Evolutionary conservation across 1,140 invertebrate genomes (phyloP).

Genomic region (Apis laboriosa): DNA sequence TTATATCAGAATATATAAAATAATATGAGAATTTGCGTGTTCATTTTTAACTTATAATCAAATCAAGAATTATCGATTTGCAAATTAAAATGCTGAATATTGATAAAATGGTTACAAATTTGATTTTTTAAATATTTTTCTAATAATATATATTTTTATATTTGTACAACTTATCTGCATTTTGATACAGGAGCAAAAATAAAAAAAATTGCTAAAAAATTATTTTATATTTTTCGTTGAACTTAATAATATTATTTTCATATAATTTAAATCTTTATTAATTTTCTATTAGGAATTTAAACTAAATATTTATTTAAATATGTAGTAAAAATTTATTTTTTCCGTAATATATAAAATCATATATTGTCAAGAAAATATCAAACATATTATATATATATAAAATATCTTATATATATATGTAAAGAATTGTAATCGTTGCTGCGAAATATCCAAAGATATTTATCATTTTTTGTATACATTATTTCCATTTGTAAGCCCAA

Average conservation of each 20-base stretch:
- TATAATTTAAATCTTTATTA: not conserved
- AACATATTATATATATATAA: too few species aligned
- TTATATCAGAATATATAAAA: not conserved
- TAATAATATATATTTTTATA: not conserved
- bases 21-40: not conserved
- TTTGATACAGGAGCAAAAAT: not conserved
- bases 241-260: not conserved
- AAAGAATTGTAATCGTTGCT: not conserved
- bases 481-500: too few species aligned
- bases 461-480: not conserved
- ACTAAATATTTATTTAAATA: not conserved
- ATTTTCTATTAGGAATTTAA: not conserved
- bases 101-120: not conserved
- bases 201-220: not conserved
- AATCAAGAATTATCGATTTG: not conserved
- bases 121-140: too few species aligned
- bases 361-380: too few species aligned
- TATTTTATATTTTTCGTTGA: not conserved
- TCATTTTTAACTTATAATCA: not conserved
- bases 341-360: not conserved
- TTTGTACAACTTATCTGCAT: not conserved
- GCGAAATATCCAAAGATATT: not conserved
- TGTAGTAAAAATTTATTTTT: not conserved
- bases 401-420: too few species aligned
- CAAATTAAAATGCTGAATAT: not conserved